Evolutionary conservation across 2,888 invertebrate genomes (phyloP), one percentile per base, ranked within the genome.

Genomic region (Pantelozetes paolii): DNA sequence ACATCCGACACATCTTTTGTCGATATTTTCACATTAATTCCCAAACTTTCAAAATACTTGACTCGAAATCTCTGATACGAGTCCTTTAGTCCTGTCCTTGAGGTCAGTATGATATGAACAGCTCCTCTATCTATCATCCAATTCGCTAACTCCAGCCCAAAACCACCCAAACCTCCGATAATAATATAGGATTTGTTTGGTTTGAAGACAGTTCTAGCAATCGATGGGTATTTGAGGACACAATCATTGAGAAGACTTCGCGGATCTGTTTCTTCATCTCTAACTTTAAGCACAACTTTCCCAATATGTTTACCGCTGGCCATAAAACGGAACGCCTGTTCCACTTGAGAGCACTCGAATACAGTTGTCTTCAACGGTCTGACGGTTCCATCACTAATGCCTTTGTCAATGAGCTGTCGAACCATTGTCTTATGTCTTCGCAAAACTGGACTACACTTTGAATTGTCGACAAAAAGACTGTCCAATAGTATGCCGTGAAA

Each of bases 271-370:
- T 59, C 42, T 74, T 82, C 82, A 26, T 80, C 78, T 62, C 83
- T 80, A 36, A 84, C 80, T 80, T 94, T 91, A 78, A 98, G 83
- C 71, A 97, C 83, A 71, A 98, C 97, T 86, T 98, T 98, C 79
- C 98, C 98, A 80, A 97, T 94, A 84, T 98, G 98, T 82, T 93
- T 94, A 76, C 98, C 98, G 15, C 93, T 90, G 18, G 96, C 96
- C 94, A 98, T 97, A 84, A 87, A 94, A 78, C 86, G 81, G 86
- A 95, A 97, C 1, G 95, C 94, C 81, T 91, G 89, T 83, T 98
- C 97, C 30, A 93, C 88, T 84, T 97, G 91, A 79, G 89, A 87
- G 80, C 90, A 90, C 40, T 87, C 86, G 83, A 91, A 99, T 3
- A 94, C 89, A 8, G 93, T 92, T 67, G 89, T 86, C 20, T 91